Conservation (phyloP, 1,140 invertebrate species). For the Trachymyrmex septentrionalis region DNA sequence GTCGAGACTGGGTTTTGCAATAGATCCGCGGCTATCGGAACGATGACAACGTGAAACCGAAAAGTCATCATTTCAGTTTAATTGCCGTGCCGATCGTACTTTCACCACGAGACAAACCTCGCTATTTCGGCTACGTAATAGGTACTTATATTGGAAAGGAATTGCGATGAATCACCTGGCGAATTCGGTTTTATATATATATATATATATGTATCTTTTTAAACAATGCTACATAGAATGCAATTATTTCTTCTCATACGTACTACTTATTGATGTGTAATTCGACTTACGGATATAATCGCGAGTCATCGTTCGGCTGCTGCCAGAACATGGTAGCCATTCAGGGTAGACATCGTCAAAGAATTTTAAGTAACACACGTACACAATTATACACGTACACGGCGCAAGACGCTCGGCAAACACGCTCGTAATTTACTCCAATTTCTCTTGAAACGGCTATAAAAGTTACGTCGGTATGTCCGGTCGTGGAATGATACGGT, state of each 20-base stretch:
- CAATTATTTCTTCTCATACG: not conserved
- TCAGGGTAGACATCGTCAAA: not conserved
- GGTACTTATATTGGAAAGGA: not conserved
- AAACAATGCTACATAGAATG: not conserved
- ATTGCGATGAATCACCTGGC: not conserved
- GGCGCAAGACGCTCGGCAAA: constrained; percentile 36
- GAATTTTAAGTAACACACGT: constrained; percentile 13
- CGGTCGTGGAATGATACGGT: constrained; percentile 59
- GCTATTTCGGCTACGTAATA: not conserved
- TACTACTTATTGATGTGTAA: not conserved
- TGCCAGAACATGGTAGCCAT: not conserved
- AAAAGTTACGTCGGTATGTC: constrained; percentile 72
- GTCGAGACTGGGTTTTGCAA: constrained; percentile 67
- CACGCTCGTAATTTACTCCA: constrained; percentile 69
- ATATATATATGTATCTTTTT: not conserved
- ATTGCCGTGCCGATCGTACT: not conserved
- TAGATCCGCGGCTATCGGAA: constrained; percentile 25
- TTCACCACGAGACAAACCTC: not conserved
- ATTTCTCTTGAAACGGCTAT: constrained; percentile 69
- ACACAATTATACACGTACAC: not conserved
- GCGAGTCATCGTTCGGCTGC: constrained; percentile 1
- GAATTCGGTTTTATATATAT: too few species aligned
- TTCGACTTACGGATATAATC: constrained; percentile 6
- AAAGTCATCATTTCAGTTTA: constrained; percentile 15
- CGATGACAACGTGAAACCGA: constrained; percentile 20